Percentiles rank a stretch among this genome's conserved stretches.
Evolutionary conservation across 2,797 vertebrate species (phyloP).

Genomic region (Anolis apletophallus): DNA sequence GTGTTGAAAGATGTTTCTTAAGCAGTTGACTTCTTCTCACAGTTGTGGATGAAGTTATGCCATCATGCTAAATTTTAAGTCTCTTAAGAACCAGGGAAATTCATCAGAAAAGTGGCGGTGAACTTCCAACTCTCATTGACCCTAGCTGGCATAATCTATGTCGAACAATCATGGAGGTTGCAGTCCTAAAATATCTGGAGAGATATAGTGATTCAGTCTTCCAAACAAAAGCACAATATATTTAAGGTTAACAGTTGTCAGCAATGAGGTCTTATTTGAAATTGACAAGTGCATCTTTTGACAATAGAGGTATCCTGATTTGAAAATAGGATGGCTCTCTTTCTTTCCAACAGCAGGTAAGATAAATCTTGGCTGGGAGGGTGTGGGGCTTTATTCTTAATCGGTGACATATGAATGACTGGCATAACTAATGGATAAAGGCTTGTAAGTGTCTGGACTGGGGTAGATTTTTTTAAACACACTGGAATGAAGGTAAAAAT

Average conservation of each 20-base stretch:
- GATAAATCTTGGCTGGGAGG: accelerated
- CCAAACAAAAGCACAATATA: neutral
- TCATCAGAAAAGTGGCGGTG: too few relatives aligned
- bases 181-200: too few relatives aligned
- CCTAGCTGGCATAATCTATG: too few relatives aligned
- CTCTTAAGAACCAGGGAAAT: neutral
- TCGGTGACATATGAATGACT: neutral
- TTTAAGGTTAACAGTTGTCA: neutral
- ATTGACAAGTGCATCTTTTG: neutral
- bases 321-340: neutral
- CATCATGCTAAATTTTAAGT: neutral
- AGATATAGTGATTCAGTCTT: too few relatives aligned
- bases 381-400: accelerated
- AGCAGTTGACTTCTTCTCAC: neutral
- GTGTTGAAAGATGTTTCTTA: neutral
- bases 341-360: neutral
- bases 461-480: neutral
- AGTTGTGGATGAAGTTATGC: neutral
- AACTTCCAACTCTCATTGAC: too few relatives aligned
- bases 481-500: accelerated
- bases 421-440: neutral
- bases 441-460: neutral
- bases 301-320: neutral
- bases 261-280: accelerated
- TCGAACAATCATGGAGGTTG: too few relatives aligned